phyloP scores from a whole-genome alignment of 2,888 invertebrate genomes.

The Drosophila fulvimacula region DNA sequence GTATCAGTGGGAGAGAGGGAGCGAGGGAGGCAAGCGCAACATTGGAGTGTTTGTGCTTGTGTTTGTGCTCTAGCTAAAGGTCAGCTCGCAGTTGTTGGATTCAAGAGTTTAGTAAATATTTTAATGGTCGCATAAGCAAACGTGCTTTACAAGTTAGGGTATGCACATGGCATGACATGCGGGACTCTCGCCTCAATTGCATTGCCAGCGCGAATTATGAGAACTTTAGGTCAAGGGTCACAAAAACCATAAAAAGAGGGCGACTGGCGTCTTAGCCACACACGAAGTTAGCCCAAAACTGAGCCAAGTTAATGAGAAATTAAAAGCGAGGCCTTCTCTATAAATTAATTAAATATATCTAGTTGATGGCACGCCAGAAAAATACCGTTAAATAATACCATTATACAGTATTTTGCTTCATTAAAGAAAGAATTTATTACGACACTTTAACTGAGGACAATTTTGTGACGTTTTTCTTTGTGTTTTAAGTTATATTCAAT shows the following conservation, averaged over 20 bases:
- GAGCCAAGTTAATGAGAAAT: not conserved
- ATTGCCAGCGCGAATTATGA: slow-evolving; percentile 20
- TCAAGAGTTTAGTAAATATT: slow-evolving; percentile 64
- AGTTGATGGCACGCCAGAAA: too few relatives aligned
- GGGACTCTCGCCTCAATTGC: slow-evolving; percentile 1
- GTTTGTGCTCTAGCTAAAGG: slow-evolving; percentile 55
- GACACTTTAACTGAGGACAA: too few relatives aligned
- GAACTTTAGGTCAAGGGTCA: slow-evolving; percentile 40
- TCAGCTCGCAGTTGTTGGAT: slow-evolving; percentile 52
- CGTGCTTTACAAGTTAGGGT: slow-evolving; percentile 20
- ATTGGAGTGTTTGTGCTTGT: slow-evolving; percentile 19
- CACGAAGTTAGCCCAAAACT: not conserved
- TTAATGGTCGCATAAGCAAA: slow-evolving; percentile 48
- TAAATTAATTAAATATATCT: not conserved
- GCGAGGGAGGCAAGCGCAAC: not conserved
- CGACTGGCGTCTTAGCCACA: not conserved
- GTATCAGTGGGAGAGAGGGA: not conserved
- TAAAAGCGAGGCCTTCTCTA: not conserved
- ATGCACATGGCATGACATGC: not conserved
- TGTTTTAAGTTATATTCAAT: too few relatives aligned
- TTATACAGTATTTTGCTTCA: too few relatives aligned
- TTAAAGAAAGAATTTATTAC: too few relatives aligned
- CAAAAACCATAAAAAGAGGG: slow-evolving; percentile 4
- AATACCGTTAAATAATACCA: too few relatives aligned
- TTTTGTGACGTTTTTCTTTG: too few relatives aligned